Conservation (phyloP, 2,797 vertebrate genomes). For the Petrocephalus schoutedeni region DNA sequence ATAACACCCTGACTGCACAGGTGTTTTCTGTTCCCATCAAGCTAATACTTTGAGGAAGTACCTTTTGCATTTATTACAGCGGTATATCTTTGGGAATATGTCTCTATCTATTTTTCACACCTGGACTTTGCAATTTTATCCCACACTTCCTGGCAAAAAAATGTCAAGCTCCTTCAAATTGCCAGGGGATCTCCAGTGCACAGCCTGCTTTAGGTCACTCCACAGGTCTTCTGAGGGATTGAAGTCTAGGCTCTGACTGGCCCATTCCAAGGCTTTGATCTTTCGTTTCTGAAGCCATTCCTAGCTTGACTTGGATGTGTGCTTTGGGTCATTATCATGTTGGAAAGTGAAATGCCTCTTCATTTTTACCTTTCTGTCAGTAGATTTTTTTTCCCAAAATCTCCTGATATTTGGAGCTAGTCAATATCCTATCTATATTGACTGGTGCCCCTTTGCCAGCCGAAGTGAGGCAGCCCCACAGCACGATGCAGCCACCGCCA, state of each 20-base stretch:
- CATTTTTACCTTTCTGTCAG: not conserved
- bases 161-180: not conserved
- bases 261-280: not conserved
- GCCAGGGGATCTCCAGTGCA: not conserved
- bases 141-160: not conserved
- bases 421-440: not conserved
- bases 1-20: not conserved
- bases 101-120: conserved; percentile 1
- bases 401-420: not conserved
- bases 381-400: not conserved
- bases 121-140: not conserved
- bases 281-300: not conserved
- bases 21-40: not conserved
- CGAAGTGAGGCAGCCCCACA: not conserved
- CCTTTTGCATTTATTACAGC: not conserved
- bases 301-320: not conserved
- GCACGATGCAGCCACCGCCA: not conserved
- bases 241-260: not conserved
- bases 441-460: not conserved
- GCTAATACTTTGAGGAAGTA: not conserved
- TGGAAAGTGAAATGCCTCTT: not conserved
- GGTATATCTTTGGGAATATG: not conserved
- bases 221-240: not conserved
- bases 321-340: not conserved
- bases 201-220: not conserved